A percentile compares a stretch with the other conserved stretches of the same genome.
Conservation (phyloP, 2,797 vertebrate genomes). For the Pagetopsis macropterus region DNA sequence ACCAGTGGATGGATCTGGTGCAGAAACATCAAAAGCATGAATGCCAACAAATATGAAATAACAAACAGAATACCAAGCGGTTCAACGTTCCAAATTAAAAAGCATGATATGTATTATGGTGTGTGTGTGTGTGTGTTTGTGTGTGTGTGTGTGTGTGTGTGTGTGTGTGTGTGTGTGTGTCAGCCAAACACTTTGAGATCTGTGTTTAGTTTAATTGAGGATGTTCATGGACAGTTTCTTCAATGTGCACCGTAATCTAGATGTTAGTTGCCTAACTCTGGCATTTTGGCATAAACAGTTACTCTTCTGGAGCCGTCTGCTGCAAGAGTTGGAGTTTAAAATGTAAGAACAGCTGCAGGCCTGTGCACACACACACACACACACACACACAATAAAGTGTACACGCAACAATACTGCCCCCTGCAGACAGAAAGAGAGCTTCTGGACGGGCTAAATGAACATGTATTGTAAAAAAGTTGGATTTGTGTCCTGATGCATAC, state of each 20-base stretch:
- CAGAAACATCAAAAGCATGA: not conserved
- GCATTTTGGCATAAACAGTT: slow-evolving; percentile 65
- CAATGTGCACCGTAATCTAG: slow-evolving; percentile 45
- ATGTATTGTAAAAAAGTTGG: not conserved
- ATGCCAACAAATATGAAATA: slow-evolving; percentile 15
- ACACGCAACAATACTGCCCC: slow-evolving; percentile 72
- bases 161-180: not conserved
- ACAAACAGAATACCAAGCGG: slow-evolving; percentile 30
- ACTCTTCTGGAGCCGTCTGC: slow-evolving; percentile 42
- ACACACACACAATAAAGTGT: not conserved
- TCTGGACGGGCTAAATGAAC: not conserved
- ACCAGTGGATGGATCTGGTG: slow-evolving; percentile 12
- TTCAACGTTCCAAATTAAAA: slow-evolving; percentile 31
- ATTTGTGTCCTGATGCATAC: not conserved
- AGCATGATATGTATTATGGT: slow-evolving; percentile 6
- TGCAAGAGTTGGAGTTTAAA: slow-evolving; percentile 42
- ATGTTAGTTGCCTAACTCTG: slow-evolving; percentile 51
- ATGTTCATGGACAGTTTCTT: slow-evolving; percentile 52
- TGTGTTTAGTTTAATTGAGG: slow-evolving; percentile 43
- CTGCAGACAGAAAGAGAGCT: slow-evolving; percentile 48
- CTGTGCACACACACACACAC: slow-evolving; percentile 15
- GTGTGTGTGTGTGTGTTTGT: not conserved
- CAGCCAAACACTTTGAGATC: slow-evolving; percentile 46
- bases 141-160: not conserved
- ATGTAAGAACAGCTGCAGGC: slow-evolving; percentile 45